Base-by-base conservation (phyloP, 2,113 vertebrate genomes). In the Aix galericulata region DNA sequence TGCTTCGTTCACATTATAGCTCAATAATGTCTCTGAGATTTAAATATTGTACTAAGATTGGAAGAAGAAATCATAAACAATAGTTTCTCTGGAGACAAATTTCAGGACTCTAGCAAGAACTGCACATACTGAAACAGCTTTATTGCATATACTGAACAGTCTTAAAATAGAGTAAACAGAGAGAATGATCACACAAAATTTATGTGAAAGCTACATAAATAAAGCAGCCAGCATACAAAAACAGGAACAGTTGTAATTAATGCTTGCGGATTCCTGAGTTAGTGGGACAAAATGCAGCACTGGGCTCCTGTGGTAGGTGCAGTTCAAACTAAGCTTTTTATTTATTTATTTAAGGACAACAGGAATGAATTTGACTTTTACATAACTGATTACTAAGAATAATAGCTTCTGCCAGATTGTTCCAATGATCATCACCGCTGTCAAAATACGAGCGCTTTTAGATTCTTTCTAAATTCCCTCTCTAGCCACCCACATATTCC, bases 261-360 rank as follows among this genome's bases (percentile, higher is more conserved):
- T 17, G 6, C 4, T 62, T 16, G 4, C 2, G 6, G 14, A 36
- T 36, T 66, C 42, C 50, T 21, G 34, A 62, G 5, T n/a, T 25
- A 21, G 2, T 40, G 6, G 6, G 5, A 32, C 26, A 69, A 69
- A 86, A 74, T 20, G 1, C 44, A 67, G 5, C 44, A 15, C 20
- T 0, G 1, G 48, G 8, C 17, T 56, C 5, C 11, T 36, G 6
- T 23, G 5, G 5, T 1, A 63, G 11, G 16, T 60, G 3, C 0
- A 40, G 2, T 21, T 48, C 44, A 31, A 87, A 27, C 10, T 13
- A 32, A 3, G 1, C 1, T 38, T 2, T 27, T 46, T 46, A 48
- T 48, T 48, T 46, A 46, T 46, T 46, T 48, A 48, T n/a, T 16
- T 21, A 5, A 38, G 8, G 23, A 60, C 20, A 34, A 34, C 5